Conservation (phyloP, 2,113 vertebrate genomes). For the Arothron firmamentum region DNA sequence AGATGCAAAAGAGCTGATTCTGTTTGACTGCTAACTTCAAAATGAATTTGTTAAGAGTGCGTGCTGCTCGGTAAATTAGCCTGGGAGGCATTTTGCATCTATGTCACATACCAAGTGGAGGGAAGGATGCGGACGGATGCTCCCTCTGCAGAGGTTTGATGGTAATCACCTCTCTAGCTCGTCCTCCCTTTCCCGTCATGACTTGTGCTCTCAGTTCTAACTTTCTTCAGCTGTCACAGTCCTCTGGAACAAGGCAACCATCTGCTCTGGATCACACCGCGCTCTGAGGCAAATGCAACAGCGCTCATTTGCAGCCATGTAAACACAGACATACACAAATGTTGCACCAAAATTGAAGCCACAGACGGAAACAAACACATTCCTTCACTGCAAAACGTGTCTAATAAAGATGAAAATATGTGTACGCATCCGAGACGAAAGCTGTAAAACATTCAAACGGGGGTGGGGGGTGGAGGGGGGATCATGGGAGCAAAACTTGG, state of each 20-base stretch:
- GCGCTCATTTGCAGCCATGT: constrained; percentile 40
- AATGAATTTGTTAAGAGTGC: constrained; percentile 47
- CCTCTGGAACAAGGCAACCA: constrained; percentile 51
- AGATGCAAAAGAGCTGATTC: constrained; percentile 43
- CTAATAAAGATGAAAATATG: constrained; percentile 33
- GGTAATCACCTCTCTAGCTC: constrained; percentile 46
- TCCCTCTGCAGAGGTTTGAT: constrained; percentile 50
- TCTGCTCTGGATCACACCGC: constrained; percentile 57
- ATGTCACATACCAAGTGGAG: constrained; percentile 47
- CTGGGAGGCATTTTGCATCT: constrained; percentile 60
- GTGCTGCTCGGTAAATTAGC: constrained; percentile 49
- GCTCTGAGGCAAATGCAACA: constrained; percentile 49
- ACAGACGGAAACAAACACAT: constrained; percentile 44
- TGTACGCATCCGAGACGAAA: background rate
- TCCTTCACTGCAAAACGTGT: constrained; percentile 24
- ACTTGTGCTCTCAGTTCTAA: constrained; percentile 51
- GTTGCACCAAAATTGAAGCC: constrained; percentile 36
- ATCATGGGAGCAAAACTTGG: background rate
- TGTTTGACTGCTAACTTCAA: constrained; percentile 62
- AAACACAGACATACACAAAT: constrained; percentile 47
- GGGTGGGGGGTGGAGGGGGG: background rate
- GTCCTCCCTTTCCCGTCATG: constrained; percentile 38
- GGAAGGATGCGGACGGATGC: constrained; percentile 50
- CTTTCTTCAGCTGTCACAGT: constrained; percentile 52
- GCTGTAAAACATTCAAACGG: background rate